Evolutionary conservation across 2,113 vertebrate species (phyloP).

Genomic region (Aramus guarauna): DNA sequence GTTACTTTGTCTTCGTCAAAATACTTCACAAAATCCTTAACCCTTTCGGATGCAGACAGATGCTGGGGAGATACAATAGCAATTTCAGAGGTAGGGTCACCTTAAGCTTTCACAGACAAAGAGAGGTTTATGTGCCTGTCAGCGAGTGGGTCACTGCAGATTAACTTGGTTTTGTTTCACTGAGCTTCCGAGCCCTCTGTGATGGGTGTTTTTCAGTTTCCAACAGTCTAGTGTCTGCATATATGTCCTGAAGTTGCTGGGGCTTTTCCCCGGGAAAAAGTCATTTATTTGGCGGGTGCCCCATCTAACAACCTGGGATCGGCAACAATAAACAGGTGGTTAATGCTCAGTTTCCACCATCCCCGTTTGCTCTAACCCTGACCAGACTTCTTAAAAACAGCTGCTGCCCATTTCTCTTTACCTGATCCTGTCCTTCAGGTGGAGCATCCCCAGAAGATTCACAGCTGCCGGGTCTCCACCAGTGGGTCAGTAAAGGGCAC

Average conservation of each 20-base stretch:
- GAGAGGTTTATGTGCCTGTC: neutral
- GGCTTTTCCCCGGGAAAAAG: neutral
- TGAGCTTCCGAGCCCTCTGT: neutral
- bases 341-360: neutral
- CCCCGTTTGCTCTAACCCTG: neutral
- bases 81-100: neutral
- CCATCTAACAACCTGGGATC: neutral
- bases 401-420: neutral
- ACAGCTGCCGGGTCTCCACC: neutral
- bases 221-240: neutral
- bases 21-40: neutral
- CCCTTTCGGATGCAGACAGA: neutral
- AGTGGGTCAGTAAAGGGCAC: neutral
- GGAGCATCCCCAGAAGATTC: neutral
- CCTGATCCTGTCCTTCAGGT: neutral
- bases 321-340: neutral
- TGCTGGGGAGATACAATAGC: neutral
- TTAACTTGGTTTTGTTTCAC: neutral
- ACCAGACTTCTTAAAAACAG: neutral
- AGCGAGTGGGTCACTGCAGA: accelerated
- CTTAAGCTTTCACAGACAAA: neutral
- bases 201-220: neutral
- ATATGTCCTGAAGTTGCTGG: neutral
- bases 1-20: slow-evolving; percentile 2
- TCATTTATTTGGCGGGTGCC: neutral